Percentiles rank a stretch among this genome's conserved stretches.
Evolutionary conservation across 2,113 vertebrate genomes (phyloP).

Genomic region (Poeciliopsis turrubarensis): DNA sequence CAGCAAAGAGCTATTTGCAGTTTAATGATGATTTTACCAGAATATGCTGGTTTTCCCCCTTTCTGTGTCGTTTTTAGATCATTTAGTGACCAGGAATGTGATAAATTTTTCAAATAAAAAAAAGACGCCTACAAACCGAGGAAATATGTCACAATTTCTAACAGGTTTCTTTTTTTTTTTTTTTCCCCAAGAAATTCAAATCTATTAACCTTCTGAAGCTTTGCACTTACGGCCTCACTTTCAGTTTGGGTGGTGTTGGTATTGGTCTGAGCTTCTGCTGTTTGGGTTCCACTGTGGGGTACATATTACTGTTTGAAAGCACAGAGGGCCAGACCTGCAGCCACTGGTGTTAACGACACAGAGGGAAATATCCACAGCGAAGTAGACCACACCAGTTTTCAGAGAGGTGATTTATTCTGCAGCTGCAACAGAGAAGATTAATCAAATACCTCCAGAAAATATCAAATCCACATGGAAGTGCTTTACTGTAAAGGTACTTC

Average conservation of each 20-base stretch:
- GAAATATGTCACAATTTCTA: not conserved
- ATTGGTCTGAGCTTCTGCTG: not conserved
- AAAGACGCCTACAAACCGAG: not conserved
- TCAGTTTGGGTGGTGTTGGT: not conserved
- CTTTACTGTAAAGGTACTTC: not conserved
- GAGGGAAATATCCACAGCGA: not conserved
- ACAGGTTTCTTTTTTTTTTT: not conserved
- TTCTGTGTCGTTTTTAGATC: too few species aligned
- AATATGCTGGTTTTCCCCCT: too few species aligned
- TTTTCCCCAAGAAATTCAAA: not conserved
- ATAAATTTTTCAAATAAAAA: not conserved
- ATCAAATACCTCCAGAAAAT: not conserved
- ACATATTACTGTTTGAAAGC: not conserved
- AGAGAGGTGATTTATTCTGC: not conserved
- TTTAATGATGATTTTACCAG: too few species aligned
- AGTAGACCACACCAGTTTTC: not conserved
- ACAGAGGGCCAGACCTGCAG: not conserved
- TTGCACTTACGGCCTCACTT: not conserved
- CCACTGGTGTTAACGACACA: not conserved
- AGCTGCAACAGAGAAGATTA: not conserved
- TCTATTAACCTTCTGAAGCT: not conserved
- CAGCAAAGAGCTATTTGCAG: too few species aligned
- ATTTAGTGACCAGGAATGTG: not conserved
- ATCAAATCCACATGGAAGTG: not conserved
- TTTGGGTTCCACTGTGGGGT: not conserved